Percentiles rank a stretch among this genome's conserved stretches.
These are phyloP conservation scores for Corythoichthys intestinalis DNA, from an alignment of 2,113 vertebrate species.

Conservation along the genomic window DNA sequence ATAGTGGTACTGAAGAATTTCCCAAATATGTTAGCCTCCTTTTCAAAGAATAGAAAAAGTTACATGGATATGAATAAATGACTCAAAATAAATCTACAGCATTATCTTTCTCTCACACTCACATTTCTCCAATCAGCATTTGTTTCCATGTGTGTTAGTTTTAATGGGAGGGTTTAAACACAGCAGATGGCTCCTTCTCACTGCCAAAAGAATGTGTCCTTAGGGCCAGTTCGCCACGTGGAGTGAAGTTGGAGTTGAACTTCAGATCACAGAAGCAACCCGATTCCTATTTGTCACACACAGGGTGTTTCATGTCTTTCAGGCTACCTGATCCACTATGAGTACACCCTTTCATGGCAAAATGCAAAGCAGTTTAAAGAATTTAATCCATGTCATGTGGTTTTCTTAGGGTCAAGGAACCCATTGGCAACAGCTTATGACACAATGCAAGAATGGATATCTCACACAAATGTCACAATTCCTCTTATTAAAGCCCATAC, in stretches of 20 bases:
- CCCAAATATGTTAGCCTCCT: background rate
- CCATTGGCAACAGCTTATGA: slow-evolving; percentile 5
- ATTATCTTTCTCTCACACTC: background rate
- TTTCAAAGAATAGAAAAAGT: background rate
- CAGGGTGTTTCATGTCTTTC: background rate
- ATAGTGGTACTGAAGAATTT: background rate
- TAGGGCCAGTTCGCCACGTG: slow-evolving; percentile 60
- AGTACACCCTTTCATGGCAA: slow-evolving; percentile 22
- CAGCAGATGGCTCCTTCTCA: slow-evolving; percentile 69
- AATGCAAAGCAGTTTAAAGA: slow-evolving; percentile 44
- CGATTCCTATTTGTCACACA: background rate
- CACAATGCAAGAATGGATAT: background rate
- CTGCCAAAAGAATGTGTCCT: slow-evolving; percentile 59
- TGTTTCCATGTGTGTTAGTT: slow-evolving; percentile 26
- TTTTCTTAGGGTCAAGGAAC: slow-evolving; percentile 15
- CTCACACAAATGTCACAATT: background rate
- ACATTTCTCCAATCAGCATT: slow-evolving; percentile 9
- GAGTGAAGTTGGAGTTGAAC: slow-evolving; percentile 42
- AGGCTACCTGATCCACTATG: slow-evolving; percentile 19
- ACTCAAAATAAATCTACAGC: background rate
- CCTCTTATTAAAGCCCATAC: too few species aligned
- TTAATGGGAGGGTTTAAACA: slow-evolving; percentile 59
- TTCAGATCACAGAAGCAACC: slow-evolving; percentile 26
- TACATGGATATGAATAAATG: background rate
- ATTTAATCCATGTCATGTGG: slow-evolving; percentile 38